Base-by-base conservation (phyloP, 2,797 vertebrate genomes). In the Spinus pinus region DNA sequence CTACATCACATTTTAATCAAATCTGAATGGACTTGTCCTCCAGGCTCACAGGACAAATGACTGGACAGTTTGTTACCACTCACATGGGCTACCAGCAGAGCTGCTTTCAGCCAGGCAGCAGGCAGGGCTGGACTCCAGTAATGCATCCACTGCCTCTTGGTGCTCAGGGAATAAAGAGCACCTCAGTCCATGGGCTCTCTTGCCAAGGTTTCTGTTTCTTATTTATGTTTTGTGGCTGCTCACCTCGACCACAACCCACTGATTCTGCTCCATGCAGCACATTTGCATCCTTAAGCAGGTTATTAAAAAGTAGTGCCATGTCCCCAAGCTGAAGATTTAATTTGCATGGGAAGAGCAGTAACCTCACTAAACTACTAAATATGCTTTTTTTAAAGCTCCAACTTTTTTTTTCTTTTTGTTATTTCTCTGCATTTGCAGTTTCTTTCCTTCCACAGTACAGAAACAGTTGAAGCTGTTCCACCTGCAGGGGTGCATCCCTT, bases 1-100 rank as follows among this genome's bases (percentile, higher is more conserved):
- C 42, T 90, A 0, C 10, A 57, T 85, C 81, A 39, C n/a, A 12
- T 82, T 93, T 86, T 85, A 85, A 61, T 87, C 78, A 64, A 61
- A 91, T 21, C 30, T 64, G 39, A 84, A 79, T 35, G 60, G 69
- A 24, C 15, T 81, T 79, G 44, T 88, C 77, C 58, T 90, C 31
- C 44, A 46, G 83, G 78, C 73, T 88, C 61, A 5, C 53, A 73
- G 83, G 46, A 77, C 49, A 54, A 82, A 77, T 27, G 74, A 15
- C 41, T 46, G 83, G 66, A 24, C 20, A 4, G 6, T 61, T 82
- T 60, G 37, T 89, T 80, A 23, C 4, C 4, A 65, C 39, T 64
- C 7, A 16, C 37, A 3, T 5, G n/a, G 42, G 70, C 67, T 39
- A 22, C 30, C 56, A 66, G 9, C 13, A 19, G 20, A 67, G 53